phyloP scores from a whole-genome alignment of 2,888 invertebrate genomes.

The Trachelus stipa region DNA sequence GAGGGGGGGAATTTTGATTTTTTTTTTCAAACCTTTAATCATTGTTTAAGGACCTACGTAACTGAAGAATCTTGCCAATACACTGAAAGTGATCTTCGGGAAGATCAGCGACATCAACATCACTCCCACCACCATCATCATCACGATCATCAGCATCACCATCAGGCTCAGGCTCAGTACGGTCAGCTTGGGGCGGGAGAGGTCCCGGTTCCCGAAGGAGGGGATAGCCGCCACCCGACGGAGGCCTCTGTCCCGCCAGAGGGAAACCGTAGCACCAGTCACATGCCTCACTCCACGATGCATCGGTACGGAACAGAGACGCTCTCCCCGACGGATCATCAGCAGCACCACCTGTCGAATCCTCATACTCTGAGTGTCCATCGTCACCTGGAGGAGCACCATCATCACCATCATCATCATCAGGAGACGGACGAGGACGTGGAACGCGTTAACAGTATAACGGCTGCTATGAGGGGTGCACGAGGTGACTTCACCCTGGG shows the following conservation, averaged over 20 bases:
- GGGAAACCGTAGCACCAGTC: slow-evolving; percentile 58
- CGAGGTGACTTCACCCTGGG: slow-evolving; percentile 47
- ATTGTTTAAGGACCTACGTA: not conserved
- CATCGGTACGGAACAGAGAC: slow-evolving; percentile 59
- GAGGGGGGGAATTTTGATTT: not conserved
- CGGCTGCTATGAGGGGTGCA: slow-evolving; percentile 51
- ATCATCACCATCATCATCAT: slow-evolving; percentile 24
- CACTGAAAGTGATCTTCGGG: not conserved
- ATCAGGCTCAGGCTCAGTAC: slow-evolving; percentile 28
- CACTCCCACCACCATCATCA: slow-evolving; percentile 12
- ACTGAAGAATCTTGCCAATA: not conserved
- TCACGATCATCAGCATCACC: slow-evolving; percentile 12
- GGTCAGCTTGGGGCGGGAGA: slow-evolving; percentile 55
- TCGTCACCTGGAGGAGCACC: slow-evolving; percentile 30
- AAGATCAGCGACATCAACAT: slow-evolving; percentile 8
- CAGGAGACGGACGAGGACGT: slow-evolving; percentile 40
- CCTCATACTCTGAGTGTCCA: slow-evolving; percentile 21
- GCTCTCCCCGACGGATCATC: slow-evolving; percentile 54
- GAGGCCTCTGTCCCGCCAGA: slow-evolving; percentile 56
- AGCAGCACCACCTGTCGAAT: slow-evolving; percentile 36
- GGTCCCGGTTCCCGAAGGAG: slow-evolving; percentile 55
- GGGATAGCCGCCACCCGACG: slow-evolving; percentile 54
- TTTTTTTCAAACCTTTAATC: not conserved
- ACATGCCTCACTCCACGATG: slow-evolving; percentile 63
- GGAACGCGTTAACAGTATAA: slow-evolving; percentile 49